phyloP scores from a whole-genome alignment of 1,140 invertebrate genomes.

The Lysiphlebus fabarum region DNA sequence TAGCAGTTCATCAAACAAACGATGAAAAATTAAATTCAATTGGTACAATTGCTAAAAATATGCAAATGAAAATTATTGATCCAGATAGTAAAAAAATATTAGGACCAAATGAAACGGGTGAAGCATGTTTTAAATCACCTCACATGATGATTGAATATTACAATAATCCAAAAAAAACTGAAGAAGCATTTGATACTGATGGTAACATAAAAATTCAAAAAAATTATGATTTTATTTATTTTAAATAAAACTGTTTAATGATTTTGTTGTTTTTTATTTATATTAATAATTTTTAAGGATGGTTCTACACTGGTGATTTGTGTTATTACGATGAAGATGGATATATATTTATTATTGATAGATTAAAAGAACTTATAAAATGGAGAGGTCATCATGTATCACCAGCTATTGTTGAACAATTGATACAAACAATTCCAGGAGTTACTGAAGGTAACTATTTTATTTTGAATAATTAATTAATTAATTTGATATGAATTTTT shows the following conservation, averaged over 20 bases:
- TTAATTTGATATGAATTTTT: too few relatives aligned
- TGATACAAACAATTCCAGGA: conserved; percentile 65
- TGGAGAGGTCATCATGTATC: conserved; percentile 78
- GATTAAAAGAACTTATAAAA: conserved; percentile 79
- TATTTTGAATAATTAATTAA: too few relatives aligned
- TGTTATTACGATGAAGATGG: conserved; percentile 71
- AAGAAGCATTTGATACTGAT: conserved; percentile 53
- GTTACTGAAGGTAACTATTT: conserved; percentile 39
- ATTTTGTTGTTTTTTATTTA: not conserved
- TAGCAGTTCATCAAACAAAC: conserved; percentile 2
- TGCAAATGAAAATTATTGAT: conserved; percentile 41
- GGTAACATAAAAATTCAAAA: conserved; percentile 41
- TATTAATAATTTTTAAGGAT: conserved; percentile 52
- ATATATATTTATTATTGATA: conserved; percentile 71
- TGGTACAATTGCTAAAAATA: conserved; percentile 33
- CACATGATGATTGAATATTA: conserved; percentile 41
- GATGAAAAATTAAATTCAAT: conserved; percentile 28
- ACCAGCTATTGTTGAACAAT: conserved; percentile 75
- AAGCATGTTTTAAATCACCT: conserved; percentile 46
- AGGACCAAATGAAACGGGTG: conserved; percentile 44
- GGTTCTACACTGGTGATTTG: conserved; percentile 77
- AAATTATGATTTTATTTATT: not conserved
- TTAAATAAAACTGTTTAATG: conserved; percentile 2
- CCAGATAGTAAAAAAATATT: conserved; percentile 43
- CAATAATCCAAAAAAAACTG: conserved; percentile 46